A percentile compares a stretch with the other conserved stretches of the same genome.
These are phyloP conservation scores for Oedothorax gibbosus DNA, from an alignment of 1,140 invertebrate species.

Conservation along the genomic window DNA sequence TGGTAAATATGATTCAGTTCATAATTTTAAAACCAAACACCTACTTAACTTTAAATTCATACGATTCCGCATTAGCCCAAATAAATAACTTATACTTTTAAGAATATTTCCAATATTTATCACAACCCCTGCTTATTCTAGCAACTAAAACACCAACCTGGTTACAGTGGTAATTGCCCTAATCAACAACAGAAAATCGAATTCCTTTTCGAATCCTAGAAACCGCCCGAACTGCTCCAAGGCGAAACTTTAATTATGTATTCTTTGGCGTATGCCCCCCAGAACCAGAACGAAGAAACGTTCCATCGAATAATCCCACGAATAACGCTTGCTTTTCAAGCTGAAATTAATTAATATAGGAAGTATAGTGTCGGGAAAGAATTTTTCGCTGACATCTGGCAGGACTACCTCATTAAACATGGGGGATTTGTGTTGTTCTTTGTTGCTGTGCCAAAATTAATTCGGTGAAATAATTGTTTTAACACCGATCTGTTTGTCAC, in stretches of 20 bases:
- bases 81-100: too few relatives aligned
- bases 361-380: conserved; percentile 9
- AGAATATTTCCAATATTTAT: too few relatives aligned
- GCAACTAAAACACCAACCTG: too few relatives aligned
- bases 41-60: too few relatives aligned
- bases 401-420: conserved; percentile 8
- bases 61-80: too few relatives aligned
- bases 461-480: conserved; percentile 17
- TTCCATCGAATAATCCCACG: not conserved
- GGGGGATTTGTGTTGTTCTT: conserved; percentile 4
- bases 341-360: conserved; percentile 30
- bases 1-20: too few relatives aligned
- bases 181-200: not conserved
- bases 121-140: too few relatives aligned
- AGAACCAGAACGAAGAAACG: not conserved
- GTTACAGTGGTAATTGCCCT: too few relatives aligned
- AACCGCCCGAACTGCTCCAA: not conserved
- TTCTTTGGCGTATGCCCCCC: not conserved
- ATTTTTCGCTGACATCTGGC: conserved; percentile 17
- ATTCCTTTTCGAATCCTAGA: not conserved
- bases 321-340: conserved; percentile 2
- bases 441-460: conserved; percentile 15
- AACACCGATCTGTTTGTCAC: not conserved
- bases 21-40: too few relatives aligned
- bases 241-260: conserved; percentile 13